Evolutionary conservation across 2,113 vertebrate species (phyloP), one percentile per base, ranked within the genome.

Genomic region (Lophochroa leadbeateri): DNA sequence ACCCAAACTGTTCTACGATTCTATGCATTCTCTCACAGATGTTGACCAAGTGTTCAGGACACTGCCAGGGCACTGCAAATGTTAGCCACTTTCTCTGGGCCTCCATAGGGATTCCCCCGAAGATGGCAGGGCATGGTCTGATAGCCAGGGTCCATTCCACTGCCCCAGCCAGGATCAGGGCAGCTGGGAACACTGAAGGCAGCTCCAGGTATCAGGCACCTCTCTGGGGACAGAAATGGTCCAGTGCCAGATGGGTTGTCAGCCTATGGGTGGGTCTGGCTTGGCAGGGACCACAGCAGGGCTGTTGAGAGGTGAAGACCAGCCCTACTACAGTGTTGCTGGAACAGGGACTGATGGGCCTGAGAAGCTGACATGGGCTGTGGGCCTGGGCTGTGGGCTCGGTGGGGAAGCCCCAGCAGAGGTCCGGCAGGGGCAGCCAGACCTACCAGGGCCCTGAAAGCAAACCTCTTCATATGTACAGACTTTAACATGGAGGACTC

Each of bases 101-200:
- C 17, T 41, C 47, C 31, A n/a, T 0, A 25, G 18, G 10, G 7
- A 70, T 46, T 4, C 3, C 17, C 13, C 7, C 5, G 3, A 13
- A 25, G 18, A 13, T 7, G 25, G 5, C 17, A 49, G 33, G 35
- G 20, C 23, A 64, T 18, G 7, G 24, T 7, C 27, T 41, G 18
- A 6, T 9, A 89, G 21, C 3, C 21, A 35, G 28, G 13, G 12
- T 14, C 21, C 15, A 27, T 19, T 6, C 17, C 49, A 37, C 5
- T 2, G 5, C 13, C 4, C 9, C 33, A 43, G 33, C 5, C 10
- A 28, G 18, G 29, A 55, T 27, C 10, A 65, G 35, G 49, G 18
- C 23, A 55, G 8, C 23, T 10, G 7, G 9, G 24, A 12, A 5
- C 7, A 58, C 16, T 0, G 0, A 4, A 14, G 8, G 6, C 29